Conservation (phyloP, 2,888 invertebrate genomes). For the Herminia tarsipennalis region DNA sequence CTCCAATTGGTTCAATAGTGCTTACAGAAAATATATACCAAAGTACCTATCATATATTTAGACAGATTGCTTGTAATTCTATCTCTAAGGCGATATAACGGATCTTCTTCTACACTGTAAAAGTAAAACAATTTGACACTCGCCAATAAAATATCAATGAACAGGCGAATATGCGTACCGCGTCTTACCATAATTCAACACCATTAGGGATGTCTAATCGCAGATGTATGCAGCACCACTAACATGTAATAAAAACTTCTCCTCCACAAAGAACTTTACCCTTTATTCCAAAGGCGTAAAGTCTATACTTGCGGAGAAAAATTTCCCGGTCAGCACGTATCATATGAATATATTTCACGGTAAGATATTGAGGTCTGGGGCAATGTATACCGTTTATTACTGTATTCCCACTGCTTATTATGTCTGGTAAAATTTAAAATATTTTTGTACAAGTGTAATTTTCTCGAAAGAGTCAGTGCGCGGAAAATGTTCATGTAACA, state of each 20-base stretch:
- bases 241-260: conserved; percentile 12
- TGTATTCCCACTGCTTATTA: conserved; percentile 52
- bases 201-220: conserved; percentile 18
- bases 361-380: conserved; percentile 50
- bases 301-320: conserved; percentile 28
- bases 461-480: conserved; percentile 17
- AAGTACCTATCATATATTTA: too few species aligned
- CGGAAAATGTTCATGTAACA: conserved; percentile 16
- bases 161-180: neutral
- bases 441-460: conserved; percentile 30
- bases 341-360: conserved; percentile 57
- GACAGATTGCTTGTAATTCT: too few species aligned
- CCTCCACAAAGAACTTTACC: conserved; percentile 1
- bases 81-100: too few species aligned
- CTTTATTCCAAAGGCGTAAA: conserved; percentile 7
- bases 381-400: conserved; percentile 55
- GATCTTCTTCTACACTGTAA: too few species aligned
- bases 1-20: too few species aligned
- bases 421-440: conserved; percentile 38
- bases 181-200: neutral
- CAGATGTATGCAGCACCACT: conserved; percentile 21
- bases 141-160: too few species aligned
- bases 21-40: too few species aligned
- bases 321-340: conserved; percentile 33
- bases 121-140: too few species aligned